Percentiles rank a stretch among this genome's conserved stretches.
These are phyloP conservation scores for Indri indri DNA, from an alignment of 2,113 vertebrate genomes.

Conservation along the genomic window DNA sequence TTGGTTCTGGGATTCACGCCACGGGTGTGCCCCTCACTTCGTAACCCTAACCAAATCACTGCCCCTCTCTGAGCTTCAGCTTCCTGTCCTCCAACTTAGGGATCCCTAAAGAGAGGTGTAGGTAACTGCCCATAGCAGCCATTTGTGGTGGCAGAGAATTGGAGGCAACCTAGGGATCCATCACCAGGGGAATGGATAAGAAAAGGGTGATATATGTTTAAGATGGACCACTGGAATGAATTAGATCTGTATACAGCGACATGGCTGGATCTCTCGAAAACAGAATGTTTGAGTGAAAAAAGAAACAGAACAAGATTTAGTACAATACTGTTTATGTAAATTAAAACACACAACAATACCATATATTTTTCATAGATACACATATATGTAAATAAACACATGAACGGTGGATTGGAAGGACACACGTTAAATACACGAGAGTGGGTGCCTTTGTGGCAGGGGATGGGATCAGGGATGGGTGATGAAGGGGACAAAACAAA, in stretches of 20 bases:
- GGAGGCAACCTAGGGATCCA: constrained; percentile 11
- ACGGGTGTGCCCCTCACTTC: neutral
- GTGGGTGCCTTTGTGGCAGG: constrained; percentile 47
- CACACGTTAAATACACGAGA: constrained; percentile 62
- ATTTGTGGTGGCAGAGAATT: constrained; percentile 27
- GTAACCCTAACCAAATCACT: constrained; percentile 34
- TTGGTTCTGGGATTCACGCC: neutral
- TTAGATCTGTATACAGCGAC: constrained; percentile 53
- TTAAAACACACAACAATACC: constrained; percentile 74
- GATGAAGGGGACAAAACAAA: constrained; percentile 55
- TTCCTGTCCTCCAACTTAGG: constrained; percentile 37
- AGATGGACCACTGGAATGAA: constrained; percentile 68
- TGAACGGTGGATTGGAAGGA: constrained; percentile 65
- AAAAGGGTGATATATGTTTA: constrained; percentile 63
- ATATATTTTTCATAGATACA: constrained; percentile 77
- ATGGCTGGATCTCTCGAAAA: constrained; percentile 70
- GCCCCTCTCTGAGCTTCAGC: neutral
- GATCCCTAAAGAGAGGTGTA: constrained; percentile 24
- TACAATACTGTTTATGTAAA: constrained; percentile 78
- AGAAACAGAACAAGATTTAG: constrained; percentile 79
- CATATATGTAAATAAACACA: constrained; percentile 73
- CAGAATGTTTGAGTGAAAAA: constrained; percentile 74
- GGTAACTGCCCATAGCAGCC: constrained; percentile 34
- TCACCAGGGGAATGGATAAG: constrained; percentile 51
- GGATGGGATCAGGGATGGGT: constrained; percentile 55